A percentile compares a stretch with the other conserved stretches of the same genome.
phyloP scores from a whole-genome alignment of 2,797 vertebrate genomes.

The Pelochelys cantorii region DNA sequence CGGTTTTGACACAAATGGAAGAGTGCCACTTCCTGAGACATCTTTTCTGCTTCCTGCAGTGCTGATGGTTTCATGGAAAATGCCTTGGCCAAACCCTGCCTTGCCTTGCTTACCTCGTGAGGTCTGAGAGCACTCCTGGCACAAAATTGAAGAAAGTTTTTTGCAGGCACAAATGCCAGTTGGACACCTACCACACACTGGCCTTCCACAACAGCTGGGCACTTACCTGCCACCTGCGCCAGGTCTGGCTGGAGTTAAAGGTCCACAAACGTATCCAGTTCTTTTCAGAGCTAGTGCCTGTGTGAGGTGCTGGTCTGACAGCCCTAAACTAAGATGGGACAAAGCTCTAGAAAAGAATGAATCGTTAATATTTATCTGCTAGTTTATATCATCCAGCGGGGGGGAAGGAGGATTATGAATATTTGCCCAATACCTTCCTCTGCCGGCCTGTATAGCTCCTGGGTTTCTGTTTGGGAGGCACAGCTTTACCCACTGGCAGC shows the following conservation, averaged over 20 bases:
- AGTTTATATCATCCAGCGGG: neutral
- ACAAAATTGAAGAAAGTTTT: neutral
- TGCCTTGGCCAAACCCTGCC: neutral
- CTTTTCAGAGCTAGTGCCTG: neutral
- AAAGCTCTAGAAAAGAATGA: neutral
- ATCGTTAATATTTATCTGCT: neutral
- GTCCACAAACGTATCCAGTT: accelerated
- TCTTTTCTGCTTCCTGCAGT: too few species aligned
- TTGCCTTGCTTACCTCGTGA: neutral
- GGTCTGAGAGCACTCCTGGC: neutral
- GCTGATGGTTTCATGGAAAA: neutral
- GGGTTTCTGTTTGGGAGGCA: neutral
- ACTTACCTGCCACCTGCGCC: neutral
- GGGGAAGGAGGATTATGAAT: too few species aligned
- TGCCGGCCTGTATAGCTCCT: neutral
- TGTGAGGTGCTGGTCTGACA: neutral
- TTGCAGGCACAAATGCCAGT: neutral
- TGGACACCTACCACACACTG: neutral
- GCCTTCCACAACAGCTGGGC: neutral
- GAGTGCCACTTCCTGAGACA: neutral
- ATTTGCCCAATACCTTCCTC: neutral
- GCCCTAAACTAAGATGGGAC: neutral
- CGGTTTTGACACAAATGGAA: neutral
- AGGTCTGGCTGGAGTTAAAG: neutral
- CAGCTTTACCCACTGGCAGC: neutral